These are phyloP conservation scores for Eumerus sabulonum DNA, from an alignment of 2,888 invertebrate genomes.

Conservation along the genomic window DNA sequence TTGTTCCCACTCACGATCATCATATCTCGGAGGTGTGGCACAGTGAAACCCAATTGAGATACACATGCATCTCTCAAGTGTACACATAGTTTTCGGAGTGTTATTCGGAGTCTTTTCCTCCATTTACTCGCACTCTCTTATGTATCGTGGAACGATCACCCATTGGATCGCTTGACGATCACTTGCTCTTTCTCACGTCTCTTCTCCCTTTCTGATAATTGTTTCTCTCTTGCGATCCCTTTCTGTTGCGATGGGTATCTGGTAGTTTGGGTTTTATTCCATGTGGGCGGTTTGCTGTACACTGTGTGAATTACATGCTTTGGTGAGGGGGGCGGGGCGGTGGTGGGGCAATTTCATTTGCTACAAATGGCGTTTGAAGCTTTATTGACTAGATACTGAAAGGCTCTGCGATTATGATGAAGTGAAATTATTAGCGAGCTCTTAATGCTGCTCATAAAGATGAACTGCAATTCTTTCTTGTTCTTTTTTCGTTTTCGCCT, in stretches of 20 bases:
- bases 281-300: constrained; percentile 53
- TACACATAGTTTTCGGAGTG: constrained; percentile 49
- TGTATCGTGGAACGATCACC: constrained; percentile 43
- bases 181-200: constrained; percentile 40
- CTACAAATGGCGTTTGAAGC: constrained; percentile 61
- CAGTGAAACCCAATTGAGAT: constrained; percentile 46
- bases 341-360: constrained; percentile 22
- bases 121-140: constrained; percentile 24
- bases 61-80: constrained; percentile 5
- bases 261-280: constrained; percentile 9
- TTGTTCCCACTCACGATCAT: neutral
- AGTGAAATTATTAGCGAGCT: constrained; percentile 1
- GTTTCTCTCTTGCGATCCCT: constrained; percentile 15
- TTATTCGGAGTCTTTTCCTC: constrained; percentile 65
- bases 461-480: too few species aligned
- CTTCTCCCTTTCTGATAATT: constrained; percentile 55
- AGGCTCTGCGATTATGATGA: constrained; percentile 34
- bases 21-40: constrained; percentile 30
- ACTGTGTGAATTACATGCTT: constrained; percentile 45
- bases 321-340: too few species aligned
- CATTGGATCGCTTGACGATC: constrained; percentile 40
- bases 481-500: too few species aligned
- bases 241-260: constrained; percentile 12
- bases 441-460: too few species aligned
- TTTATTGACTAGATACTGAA: constrained; percentile 30